Evolutionary conservation across 2,888 invertebrate species (phyloP), one percentile per base, ranked within the genome.

Genomic region (Chelonus formosanus): DNA sequence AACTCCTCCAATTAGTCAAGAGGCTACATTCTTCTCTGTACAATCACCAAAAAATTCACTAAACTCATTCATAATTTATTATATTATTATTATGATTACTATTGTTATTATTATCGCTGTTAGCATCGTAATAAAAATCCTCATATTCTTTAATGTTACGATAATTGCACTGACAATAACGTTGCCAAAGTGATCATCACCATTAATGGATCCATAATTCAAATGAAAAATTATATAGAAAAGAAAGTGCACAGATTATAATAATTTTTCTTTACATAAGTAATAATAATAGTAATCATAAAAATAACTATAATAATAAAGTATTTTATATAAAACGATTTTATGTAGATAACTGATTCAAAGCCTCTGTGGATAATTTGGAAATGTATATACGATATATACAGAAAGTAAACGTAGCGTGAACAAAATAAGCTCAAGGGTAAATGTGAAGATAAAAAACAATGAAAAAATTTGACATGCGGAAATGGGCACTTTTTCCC

Each of bases 111-210:
- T 43, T 45, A 8, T 40, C 53, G 32, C 6, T 40, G 10, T 54
- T n/a, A 32, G 8, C 54, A 20, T 20, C 2, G 10, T 43, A 31
- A 56, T 56, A 43, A 57, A 44, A 57, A n/a, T 45, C 5, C 35
- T 10, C 34, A 60, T 35, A 57, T 48, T 48, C 45, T 44, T 62
- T 5, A 50, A 63, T 57, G 57, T 40, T 59, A 61, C 59, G 45
- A 53, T 60, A 67, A 73, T 69, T 67, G 67, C 67, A 68, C 70
- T 69, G 71, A 63, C 65, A 56, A 67, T 57, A 70, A 63, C 55
- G 70, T 72, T 60, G 71, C 72, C 72, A 71, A 69, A 65, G 71
- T 65, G 53, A 68, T 70, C 65, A 73, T 71, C 71, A 63, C 43
- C 34, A 65, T 62, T 67, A 67, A 59, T 47, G 32, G 34, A 4